A percentile compares a stretch with the other conserved stretches of the same genome.
These are phyloP conservation scores for Leucoma salicis DNA, from an alignment of 2,888 invertebrate genomes.

Conservation along the genomic window DNA sequence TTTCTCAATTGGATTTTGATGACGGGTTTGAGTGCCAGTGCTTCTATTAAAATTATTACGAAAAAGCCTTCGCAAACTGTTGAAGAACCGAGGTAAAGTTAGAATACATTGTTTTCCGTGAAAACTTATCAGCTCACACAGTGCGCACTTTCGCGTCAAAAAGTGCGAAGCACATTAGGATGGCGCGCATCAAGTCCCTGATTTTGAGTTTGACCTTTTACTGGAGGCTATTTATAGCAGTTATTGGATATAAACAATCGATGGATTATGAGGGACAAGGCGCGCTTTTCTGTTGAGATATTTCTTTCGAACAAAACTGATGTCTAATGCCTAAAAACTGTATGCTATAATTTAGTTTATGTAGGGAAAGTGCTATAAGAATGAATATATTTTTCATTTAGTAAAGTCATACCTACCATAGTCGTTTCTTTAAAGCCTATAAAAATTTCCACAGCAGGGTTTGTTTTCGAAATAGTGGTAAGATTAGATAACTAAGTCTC, in stretches of 20 bases:
- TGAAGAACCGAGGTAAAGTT: conserved; percentile 50
- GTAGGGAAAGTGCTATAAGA: no score
- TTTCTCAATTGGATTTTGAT: conserved; percentile 47
- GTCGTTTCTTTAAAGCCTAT: no score
- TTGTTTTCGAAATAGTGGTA: no score
- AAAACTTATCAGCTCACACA: background rate
- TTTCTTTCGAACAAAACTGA: no score
- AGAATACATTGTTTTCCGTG: no score
- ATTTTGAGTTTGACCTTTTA: conserved; percentile 72
- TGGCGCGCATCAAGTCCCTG: conserved; percentile 55
- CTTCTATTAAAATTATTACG: conserved; percentile 69
- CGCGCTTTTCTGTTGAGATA: background rate
- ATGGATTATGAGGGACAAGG: conserved; percentile 22
- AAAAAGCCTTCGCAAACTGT: conserved; percentile 51
- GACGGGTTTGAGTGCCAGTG: conserved; percentile 76
- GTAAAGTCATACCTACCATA: no score
- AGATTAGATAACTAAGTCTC: no score
- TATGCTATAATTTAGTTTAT: no score
- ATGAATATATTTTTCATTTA: no score
- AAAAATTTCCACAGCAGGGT: no score
- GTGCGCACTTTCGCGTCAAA: background rate
- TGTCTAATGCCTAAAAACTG: no score
- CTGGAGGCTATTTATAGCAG: conserved; percentile 65
- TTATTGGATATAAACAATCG: conserved; percentile 65
- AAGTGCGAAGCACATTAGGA: conserved; percentile 36